Percentiles rank a stretch among this genome's conserved stretches.
phyloP scores from a whole-genome alignment of 2,113 vertebrate genomes.

The Psilopogon haemacephalus region DNA sequence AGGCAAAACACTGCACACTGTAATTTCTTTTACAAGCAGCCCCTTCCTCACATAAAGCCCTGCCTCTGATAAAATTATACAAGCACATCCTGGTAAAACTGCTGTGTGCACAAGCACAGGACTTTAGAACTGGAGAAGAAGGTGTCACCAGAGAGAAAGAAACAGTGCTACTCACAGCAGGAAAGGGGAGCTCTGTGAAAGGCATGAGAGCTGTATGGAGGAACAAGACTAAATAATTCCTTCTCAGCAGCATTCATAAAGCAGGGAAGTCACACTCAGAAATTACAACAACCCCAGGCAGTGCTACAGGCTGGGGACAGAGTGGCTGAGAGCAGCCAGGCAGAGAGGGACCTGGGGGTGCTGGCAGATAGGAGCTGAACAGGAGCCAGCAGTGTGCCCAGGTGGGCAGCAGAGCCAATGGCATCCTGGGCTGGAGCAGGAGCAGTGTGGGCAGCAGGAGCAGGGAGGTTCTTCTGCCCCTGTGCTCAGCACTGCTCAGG shows the following conservation, averaged over 20 bases:
- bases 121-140: conserved; percentile 51
- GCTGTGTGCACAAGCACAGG: conserved; percentile 55
- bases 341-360: too few relatives aligned
- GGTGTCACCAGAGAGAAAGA: conserved; percentile 8
- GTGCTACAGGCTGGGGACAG: too few relatives aligned
- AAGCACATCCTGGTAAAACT: conserved; percentile 55
- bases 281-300: too few relatives aligned
- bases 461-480: too few relatives aligned
- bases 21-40: conserved; percentile 72
- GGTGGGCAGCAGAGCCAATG: too few relatives aligned
- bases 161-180: conserved; percentile 1
- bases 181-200: neutral
- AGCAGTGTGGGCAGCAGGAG: too few relatives aligned
- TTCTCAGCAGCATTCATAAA: conserved; percentile 28
- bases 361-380: too few relatives aligned
- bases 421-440: too few relatives aligned
- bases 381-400: too few relatives aligned
- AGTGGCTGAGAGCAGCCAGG: too few relatives aligned
- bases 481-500: too few relatives aligned
- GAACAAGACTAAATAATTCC: neutral
- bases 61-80: conserved; percentile 72
- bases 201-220: neutral
- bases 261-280: neutral
- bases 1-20: conserved; percentile 48
- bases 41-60: conserved; percentile 38